phyloP scores from a whole-genome alignment of 2,113 vertebrate genomes.

The Onychorhynchus coronatus region DNA sequence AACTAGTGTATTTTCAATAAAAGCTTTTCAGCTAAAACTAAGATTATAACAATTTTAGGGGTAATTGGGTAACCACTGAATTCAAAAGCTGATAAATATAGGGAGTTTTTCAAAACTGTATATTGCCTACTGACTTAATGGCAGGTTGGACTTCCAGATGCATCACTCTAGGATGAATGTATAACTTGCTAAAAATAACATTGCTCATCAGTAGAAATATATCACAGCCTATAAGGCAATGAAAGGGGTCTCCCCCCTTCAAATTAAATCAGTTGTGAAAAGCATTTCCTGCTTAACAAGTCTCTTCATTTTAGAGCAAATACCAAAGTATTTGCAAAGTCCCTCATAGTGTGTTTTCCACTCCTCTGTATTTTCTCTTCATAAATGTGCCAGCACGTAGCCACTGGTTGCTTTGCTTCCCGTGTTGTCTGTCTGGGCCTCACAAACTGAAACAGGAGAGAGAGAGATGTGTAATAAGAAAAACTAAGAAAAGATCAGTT shows the following conservation, averaged over 20 bases:
- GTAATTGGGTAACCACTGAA: slow-evolving; percentile 19
- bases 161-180: background rate
- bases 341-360: background rate
- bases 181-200: background rate
- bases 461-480: background rate
- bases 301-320: background rate
- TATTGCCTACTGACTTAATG: slow-evolving; percentile 12
- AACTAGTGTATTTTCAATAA: slow-evolving; percentile 15
- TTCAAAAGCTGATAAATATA: slow-evolving; percentile 25
- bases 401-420: background rate
- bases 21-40: slow-evolving; percentile 32
- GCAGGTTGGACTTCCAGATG: slow-evolving; percentile 53
- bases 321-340: no score
- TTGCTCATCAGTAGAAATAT: background rate
- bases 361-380: background rate
- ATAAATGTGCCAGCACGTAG: background rate
- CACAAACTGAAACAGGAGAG: background rate
- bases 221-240: background rate
- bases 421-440: background rate
- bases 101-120: background rate
- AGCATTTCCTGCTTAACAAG: background rate
- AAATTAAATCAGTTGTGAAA: background rate
- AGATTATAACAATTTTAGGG: slow-evolving; percentile 44
- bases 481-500: background rate
- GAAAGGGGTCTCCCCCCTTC: background rate